phyloP scores from a whole-genome alignment of 1,140 invertebrate genomes.

The Pteromalus puparum region DNA sequence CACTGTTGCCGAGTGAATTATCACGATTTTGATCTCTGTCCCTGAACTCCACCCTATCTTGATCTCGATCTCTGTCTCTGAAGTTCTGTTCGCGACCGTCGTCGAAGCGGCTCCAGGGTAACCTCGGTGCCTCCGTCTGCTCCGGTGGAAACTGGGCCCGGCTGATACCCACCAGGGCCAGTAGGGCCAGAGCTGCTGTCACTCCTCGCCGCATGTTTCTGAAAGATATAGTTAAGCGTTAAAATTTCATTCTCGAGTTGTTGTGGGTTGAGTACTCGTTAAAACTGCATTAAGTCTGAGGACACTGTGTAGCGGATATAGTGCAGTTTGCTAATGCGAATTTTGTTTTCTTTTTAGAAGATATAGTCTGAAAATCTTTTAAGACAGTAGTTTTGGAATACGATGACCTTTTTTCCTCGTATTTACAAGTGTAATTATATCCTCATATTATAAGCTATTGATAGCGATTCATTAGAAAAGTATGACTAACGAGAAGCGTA shows the following conservation, averaged over 20 bases:
- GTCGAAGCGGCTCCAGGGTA: slow-evolving; percentile 31
- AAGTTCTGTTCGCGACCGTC: not conserved
- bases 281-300: not conserved
- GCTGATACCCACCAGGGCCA: slow-evolving; percentile 1
- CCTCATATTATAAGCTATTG: not conserved
- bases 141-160: not conserved
- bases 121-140: not conserved
- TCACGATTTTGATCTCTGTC: not conserved
- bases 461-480: not conserved
- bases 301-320: not conserved
- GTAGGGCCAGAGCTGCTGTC: not conserved
- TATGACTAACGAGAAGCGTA: too few species aligned
- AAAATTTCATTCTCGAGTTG: not conserved
- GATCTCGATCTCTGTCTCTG: slow-evolving; percentile 9
- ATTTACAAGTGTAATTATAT: not conserved
- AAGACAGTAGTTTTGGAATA: not conserved
- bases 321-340: not conserved
- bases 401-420: not conserved
- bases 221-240: not conserved
- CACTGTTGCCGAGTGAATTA: not conserved
- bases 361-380: too few species aligned
- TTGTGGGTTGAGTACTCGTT: not conserved
- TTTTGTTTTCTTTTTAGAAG: not conserved
- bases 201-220: slow-evolving; percentile 25
- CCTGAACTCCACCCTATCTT: not conserved